Conservation (phyloP, 2,797 vertebrate species). For the Falco naumanni region DNA sequence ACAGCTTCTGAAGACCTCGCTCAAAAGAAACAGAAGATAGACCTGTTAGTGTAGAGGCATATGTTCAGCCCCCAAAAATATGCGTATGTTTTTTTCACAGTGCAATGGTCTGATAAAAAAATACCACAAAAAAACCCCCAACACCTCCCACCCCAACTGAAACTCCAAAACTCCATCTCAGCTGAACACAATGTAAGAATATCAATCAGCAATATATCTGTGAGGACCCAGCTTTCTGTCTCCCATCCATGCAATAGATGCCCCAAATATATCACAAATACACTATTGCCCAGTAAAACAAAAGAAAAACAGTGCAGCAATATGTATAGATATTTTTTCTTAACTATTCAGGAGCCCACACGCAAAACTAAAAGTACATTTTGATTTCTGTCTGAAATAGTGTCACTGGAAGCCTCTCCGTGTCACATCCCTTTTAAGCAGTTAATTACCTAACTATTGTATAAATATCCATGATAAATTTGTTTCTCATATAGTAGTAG, state of each 20-base stretch:
- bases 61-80: not conserved
- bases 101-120: not conserved
- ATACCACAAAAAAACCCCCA: not conserved
- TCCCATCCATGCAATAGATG: not conserved
- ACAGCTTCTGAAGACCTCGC: not conserved
- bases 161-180: not conserved
- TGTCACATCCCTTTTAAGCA: not conserved
- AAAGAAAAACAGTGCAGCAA: not conserved
- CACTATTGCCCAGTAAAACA: not conserved
- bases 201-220: too few relatives aligned
- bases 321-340: not conserved
- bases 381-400: not conserved
- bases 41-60: not conserved
- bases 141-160: fast-evolving
- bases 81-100: not conserved
- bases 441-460: not conserved
- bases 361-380: not conserved
- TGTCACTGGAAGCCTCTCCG: not conserved
- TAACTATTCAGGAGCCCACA: not conserved
- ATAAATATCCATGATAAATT: not conserved
- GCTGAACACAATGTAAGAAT: not conserved
- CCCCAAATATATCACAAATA: not conserved
- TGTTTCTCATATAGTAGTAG: not conserved
- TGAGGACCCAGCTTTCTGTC: not conserved
- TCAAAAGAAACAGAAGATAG: not conserved